These are phyloP conservation scores for Tachystola acroxantha DNA, from an alignment of 2,888 invertebrate genomes.

Conservation along the genomic window DNA sequence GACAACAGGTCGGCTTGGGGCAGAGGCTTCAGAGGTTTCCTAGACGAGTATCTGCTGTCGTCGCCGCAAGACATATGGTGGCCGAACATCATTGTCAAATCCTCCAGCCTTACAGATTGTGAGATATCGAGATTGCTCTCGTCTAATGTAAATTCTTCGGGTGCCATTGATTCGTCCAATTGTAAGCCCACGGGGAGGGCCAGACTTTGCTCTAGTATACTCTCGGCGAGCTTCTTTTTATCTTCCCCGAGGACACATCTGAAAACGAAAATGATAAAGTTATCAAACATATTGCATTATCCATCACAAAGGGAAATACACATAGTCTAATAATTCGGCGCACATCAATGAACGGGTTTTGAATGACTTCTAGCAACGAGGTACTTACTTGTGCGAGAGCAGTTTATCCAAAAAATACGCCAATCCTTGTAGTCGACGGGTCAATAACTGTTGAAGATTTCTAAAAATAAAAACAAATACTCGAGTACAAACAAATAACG, in stretches of 20 bases:
- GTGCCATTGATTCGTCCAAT: slow-evolving; percentile 67
- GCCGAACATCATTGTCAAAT: slow-evolving; percentile 69
- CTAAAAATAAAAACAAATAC: slow-evolving; percentile 34
- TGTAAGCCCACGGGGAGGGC: slow-evolving; percentile 68
- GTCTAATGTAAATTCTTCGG: slow-evolving; percentile 64
- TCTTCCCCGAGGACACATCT: slow-evolving; percentile 73
- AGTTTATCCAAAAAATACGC: slow-evolving; percentile 82
- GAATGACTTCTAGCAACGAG: no score
- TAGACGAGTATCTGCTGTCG: slow-evolving; percentile 35
- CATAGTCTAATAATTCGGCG: not conserved
- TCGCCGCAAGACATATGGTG: slow-evolving; percentile 57
- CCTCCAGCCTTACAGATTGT: slow-evolving; percentile 61
- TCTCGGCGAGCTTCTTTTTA: slow-evolving; percentile 67
- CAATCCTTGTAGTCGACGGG: slow-evolving; percentile 80
- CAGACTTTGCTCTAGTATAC: slow-evolving; percentile 68
- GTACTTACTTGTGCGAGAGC: slow-evolving; percentile 76
- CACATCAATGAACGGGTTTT: no score
- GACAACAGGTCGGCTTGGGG: slow-evolving; percentile 59
- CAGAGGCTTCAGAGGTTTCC: slow-evolving; percentile 35
- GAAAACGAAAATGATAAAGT: no score
- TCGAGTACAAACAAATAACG: not conserved
- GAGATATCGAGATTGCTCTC: slow-evolving; percentile 65
- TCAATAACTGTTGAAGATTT: slow-evolving; percentile 72
- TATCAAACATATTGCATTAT: not conserved
- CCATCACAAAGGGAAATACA: not conserved